Conservation (phyloP, 2,888 invertebrate species). For the Sialis lutaria region DNA sequence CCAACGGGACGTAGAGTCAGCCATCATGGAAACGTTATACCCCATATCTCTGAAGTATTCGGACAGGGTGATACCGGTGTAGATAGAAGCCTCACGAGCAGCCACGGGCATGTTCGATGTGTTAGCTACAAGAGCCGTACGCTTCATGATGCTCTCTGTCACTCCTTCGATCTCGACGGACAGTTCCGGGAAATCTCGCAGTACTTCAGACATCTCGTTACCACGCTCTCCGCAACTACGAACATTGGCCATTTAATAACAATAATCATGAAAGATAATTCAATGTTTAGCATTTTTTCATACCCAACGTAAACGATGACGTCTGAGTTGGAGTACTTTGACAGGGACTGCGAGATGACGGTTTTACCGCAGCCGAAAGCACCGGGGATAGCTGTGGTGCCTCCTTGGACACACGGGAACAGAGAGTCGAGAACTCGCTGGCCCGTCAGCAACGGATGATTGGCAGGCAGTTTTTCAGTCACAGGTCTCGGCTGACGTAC, state of each 20-base stretch:
- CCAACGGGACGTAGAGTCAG: constrained; percentile 99
- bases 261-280: too few species aligned
- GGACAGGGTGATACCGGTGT: constrained; percentile 97
- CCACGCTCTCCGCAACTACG: constrained; percentile 90
- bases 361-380: constrained; percentile 99
- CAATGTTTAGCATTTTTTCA: too few species aligned
- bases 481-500: constrained; percentile 94
- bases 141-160: constrained; percentile 98
- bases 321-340: constrained; percentile 99
- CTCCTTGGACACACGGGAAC: constrained; percentile 98
- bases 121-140: constrained; percentile 97
- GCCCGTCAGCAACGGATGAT: constrained; percentile 94
- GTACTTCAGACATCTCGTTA: constrained; percentile 99
- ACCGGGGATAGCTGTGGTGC: constrained; percentile 97
- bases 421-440: constrained; percentile 96
- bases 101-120: constrained; percentile 99
- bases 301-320: constrained; percentile 90
- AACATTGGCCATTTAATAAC: too few species aligned
- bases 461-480: constrained; percentile 95
- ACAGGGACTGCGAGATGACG: constrained; percentile 97
- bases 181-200: constrained; percentile 97
- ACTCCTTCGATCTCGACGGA: constrained; percentile 93
- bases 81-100: constrained; percentile 98
- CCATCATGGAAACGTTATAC: constrained; percentile 99
- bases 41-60: constrained; percentile 99